Conservation (phyloP, 2,888 invertebrate genomes). For the Gibbula magus region DNA sequence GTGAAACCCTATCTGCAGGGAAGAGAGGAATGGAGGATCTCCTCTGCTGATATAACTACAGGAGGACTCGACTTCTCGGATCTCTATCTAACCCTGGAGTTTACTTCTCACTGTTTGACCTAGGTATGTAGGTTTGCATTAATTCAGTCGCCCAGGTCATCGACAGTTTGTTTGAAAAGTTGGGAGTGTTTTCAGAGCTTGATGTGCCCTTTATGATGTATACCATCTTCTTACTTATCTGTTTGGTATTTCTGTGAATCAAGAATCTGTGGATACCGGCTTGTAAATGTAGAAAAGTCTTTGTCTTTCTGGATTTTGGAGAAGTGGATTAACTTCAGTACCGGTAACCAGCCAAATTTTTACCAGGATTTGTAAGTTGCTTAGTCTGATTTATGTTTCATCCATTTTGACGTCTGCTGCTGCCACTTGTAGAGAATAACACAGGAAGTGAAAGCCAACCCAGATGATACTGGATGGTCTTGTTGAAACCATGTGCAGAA, state of each 20-base stretch:
- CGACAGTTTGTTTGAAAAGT: not conserved
- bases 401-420: too few species aligned
- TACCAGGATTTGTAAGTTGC: too few species aligned
- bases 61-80: not conserved
- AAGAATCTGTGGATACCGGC: not conserved
- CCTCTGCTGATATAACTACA: conserved; percentile 1
- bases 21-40: not conserved
- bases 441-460: too few species aligned
- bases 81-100: too few species aligned
- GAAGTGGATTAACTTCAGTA: too few species aligned
- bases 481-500: too few species aligned
- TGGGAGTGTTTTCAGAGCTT: not conserved
- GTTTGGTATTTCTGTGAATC: conserved; percentile 6
- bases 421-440: too few species aligned
- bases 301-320: too few species aligned
- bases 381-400: too few species aligned
- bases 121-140: not conserved
- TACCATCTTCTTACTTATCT: not conserved
- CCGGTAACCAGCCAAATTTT: too few species aligned
- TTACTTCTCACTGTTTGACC: not conserved
- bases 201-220: not conserved
- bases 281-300: not conserved
- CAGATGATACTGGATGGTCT: too few species aligned
- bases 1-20: conserved; percentile 49
- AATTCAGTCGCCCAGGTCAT: not conserved